A percentile compares a stretch with the other conserved stretches of the same genome.
Evolutionary conservation across 1,140 invertebrate species (phyloP).

Genomic region (Agrypnia vestita): DNA sequence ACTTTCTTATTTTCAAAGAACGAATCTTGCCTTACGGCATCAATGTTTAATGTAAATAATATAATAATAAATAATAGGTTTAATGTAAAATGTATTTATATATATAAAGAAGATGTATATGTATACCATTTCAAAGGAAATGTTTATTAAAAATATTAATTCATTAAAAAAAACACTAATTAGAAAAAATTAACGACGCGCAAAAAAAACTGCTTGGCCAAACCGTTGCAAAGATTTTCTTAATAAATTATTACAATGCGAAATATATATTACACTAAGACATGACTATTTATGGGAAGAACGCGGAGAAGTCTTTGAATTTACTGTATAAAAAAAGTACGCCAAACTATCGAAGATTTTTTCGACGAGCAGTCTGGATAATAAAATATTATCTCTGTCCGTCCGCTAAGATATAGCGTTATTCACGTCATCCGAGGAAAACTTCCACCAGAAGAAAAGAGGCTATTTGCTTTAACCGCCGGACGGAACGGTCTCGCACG

Average conservation of each 20-base stretch:
- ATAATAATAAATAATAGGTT: too few species aligned
- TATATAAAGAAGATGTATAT: too few species aligned
- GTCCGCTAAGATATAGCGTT: slow-evolving; percentile 2
- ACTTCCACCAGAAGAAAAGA: neutral
- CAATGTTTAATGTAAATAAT: too few species aligned
- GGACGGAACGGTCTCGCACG: neutral
- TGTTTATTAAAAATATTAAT: too few species aligned
- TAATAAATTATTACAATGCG: neutral
- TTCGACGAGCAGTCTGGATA: neutral
- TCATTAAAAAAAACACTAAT: too few species aligned
- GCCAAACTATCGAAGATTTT: neutral
- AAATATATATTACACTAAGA: neutral
- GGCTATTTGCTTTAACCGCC: neutral
- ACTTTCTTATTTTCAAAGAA: too few species aligned
- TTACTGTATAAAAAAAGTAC: neutral
- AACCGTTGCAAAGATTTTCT: neutral
- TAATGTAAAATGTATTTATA: too few species aligned
- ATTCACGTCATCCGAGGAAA: slow-evolving; percentile 1
- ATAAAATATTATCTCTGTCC: neutral
- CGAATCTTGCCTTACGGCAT: too few species aligned
- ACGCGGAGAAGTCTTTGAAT: neutral
- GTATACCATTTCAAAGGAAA: too few species aligned
- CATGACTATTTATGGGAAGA: neutral
- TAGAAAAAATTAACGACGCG: too few species aligned
- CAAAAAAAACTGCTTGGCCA: neutral